Evolutionary conservation across 1,140 invertebrate species (phyloP), one percentile per base, ranked within the genome.

Genomic region (Triops cancriformis): DNA sequence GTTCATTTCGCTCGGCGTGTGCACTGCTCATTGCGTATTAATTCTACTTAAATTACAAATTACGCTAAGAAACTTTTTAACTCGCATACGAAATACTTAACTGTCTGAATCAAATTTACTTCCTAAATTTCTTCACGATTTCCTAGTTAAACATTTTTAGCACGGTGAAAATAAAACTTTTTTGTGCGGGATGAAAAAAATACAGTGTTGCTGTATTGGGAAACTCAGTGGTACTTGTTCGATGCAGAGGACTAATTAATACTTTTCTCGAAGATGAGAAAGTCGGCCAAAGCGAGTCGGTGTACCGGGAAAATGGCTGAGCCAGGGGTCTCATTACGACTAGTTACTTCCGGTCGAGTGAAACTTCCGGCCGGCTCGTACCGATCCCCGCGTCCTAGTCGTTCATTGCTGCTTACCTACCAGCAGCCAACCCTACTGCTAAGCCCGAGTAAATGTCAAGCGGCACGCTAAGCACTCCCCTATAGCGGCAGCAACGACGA

Each of bases 251-350:
- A 18, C 18, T 64, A 64, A 23, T 64, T 64, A 64, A 64, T 23
- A 9, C 18, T 64, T n/a, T n/a, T 64, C 18, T 11, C 6, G 51
- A 18, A 64, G 18, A 64, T 1, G 23, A 64, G 23, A 64, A 64
- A 64, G 5, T 23, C 23, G 4, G 51, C 6, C 51, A 64, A 64
- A 23, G n/a, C 6, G 51, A 64, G 23, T 23, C 51, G n/a, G 14
- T 64, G 51, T 64, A 64, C 51, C 51, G 51, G 51, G 14, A 64
- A 64, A 64, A 64, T 64, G 45, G 45, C 45, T 64, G 14, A 64
- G 23, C n/a, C 18, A 64, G 51, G 51, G 51, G 51, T 64, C 51
- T 64, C 51, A 64, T 64, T 64, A 64, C 51, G 51, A 7, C 51
- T n/a, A 23, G n/a, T 64, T 64, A 64, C 18, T 23, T 64, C 43